Base-by-base conservation (phyloP, 2,888 invertebrate species). In the Anoplius nigerrimus region DNA sequence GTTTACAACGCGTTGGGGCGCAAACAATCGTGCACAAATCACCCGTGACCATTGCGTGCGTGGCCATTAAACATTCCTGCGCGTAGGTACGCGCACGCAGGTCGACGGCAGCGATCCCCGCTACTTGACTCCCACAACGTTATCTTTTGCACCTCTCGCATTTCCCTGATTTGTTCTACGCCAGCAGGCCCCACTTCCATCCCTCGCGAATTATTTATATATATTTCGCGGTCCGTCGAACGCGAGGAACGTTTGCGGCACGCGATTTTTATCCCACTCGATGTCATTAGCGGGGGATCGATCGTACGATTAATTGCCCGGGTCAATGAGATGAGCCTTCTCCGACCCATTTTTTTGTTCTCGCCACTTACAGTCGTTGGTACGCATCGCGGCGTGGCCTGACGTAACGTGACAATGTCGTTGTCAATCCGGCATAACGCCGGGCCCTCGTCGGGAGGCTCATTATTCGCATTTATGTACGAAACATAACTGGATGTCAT, bases 11-110 rank as follows among this genome's bases (percentile, higher is more conserved):
- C 45, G 27, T 53, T 45, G 55, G 56, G 48, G 16, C 74, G 72
- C 79, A 78, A 78, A 82, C 79, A 82, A 79, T 82, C 79, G 79
- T 67, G 64, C 78, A 79, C 82, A 82, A 82, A 82, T 82, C 82
- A 81, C 74, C 62, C 69, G 76, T 72, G 56, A 66, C 69, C 72
- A 65, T 74, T 69, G 68, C 65, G 66, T 67, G 75, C 74, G 66
- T 74, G 24, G 62, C 79, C 73, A 79, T 80, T 77, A 78, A 77
- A 74, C 74, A 69, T 69, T 54, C 67, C 71, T 24, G 52, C 56
- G 71, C 62, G 62, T 60, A 64, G 56, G 52, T 63, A 57, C 45
- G 57, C 55, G 24, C 59, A 27, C 21, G 48, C 18, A 24, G 34
- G 34, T n/a, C n/a, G 34, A 11, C 2, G 34, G 6, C 34, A n/a